These are phyloP conservation scores for Tanytarsus gracilentus DNA, from an alignment of 2,888 invertebrate species.

Conservation along the genomic window DNA sequence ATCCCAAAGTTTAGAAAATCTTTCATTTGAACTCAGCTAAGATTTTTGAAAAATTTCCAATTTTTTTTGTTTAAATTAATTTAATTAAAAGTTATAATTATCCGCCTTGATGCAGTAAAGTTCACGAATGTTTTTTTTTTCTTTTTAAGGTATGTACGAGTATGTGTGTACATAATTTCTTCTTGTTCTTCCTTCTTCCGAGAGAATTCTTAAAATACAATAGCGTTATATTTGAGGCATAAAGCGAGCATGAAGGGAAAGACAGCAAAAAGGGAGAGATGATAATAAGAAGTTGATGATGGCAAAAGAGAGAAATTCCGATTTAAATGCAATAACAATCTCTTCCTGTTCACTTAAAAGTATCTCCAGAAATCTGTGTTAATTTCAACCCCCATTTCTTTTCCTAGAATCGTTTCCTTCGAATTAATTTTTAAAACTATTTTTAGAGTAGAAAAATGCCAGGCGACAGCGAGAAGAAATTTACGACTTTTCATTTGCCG, in stretches of 20 bases:
- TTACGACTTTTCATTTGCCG: background rate
- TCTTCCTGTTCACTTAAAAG: slow-evolving; percentile 3
- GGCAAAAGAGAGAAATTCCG: slow-evolving; percentile 19
- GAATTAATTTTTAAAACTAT: slow-evolving; percentile 1
- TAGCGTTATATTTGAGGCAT: background rate
- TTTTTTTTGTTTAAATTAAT: no score
- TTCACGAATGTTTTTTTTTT: background rate
- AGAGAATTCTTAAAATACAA: background rate
- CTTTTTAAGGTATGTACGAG: background rate
- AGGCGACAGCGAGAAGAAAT: background rate
- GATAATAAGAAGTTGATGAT: slow-evolving; percentile 29
- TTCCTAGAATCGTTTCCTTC: background rate
- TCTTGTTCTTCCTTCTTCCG: background rate
- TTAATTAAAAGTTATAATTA: no score
- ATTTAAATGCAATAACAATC: slow-evolving; percentile 2
- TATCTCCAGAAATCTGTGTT: background rate
- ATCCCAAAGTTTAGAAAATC: no score
- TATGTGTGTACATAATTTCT: background rate
- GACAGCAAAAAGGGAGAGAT: slow-evolving; percentile 5
- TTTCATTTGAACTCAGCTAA: no score
- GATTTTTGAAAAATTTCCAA: no score
- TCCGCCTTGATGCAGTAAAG: no score
- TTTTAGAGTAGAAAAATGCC: slow-evolving; percentile 18
- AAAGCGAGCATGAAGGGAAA: background rate
- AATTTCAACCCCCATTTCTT: slow-evolving; percentile 17